Evolutionary conservation across 92 coral and sea anemone genomes (phyloP), one percentile per base, ranked within the genome.

Genomic region (Actinernus sp.): DNA sequence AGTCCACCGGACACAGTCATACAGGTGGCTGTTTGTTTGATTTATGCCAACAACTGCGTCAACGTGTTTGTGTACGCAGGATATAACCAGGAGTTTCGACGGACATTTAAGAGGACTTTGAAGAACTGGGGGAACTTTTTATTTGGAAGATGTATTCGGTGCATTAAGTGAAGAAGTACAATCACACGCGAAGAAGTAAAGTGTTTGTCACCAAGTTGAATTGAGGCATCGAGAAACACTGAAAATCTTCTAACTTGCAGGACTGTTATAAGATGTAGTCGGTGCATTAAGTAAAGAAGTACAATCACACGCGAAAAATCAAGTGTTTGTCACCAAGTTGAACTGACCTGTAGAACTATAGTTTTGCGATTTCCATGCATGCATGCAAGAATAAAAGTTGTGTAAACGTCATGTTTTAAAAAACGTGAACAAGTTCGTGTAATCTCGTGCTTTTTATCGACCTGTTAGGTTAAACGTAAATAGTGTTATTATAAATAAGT

Each of bases 1-100:
- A 41, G 75, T 17, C 86, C 86, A 1, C 84, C 93, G 1, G 53
- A 34, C 28, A 31, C 17, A 12, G n/a, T 82, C n/a, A 74, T 79
- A 0, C 49, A 55, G 32, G 0, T 76, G 8, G 60, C 86, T 1
- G 90, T 88, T 3, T 88, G 88, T 53, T 76, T 88, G 93, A 88
- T 88, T 22, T 88, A 83, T 59, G 89, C 90, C 18, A 88, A 88
- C 49, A 85, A 83, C 38, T 75, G 90, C 32, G 90, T 88, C 2
- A 88, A 88, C 28, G 90, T 84, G 8, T 66, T 88, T 14, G 85
- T 88, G 31, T 88, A 88, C 20, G 94, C 94, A 0, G 94, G 94
- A 0, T 83, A 83, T 36, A 88, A 88, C 34, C 70, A 58, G 27
- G 90, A 88, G 26, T 88, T 68, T 47, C 70, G 87, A 43, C 32